Percentiles rank a stretch among this genome's conserved stretches.
Evolutionary conservation across 2,888 invertebrate genomes (phyloP).

Genomic region (Ennomos erosarius): DNA sequence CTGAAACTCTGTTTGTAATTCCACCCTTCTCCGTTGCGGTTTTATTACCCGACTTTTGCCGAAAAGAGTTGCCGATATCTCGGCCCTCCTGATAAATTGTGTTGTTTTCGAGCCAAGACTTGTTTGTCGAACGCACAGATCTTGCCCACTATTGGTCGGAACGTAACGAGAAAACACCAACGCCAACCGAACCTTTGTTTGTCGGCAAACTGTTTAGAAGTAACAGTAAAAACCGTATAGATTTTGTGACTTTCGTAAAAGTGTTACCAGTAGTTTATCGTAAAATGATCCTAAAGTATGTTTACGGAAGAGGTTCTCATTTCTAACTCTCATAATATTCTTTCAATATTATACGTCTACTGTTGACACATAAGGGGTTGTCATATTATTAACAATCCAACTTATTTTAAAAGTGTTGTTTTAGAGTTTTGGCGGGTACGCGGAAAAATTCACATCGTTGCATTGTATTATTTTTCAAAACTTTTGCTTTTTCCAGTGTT

Average conservation of each 20-base stretch:
- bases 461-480: too few species aligned
- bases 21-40: slow-evolving; percentile 51
- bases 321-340: too few species aligned
- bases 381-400: too few species aligned
- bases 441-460: too few species aligned
- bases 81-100: slow-evolving; percentile 80
- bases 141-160: slow-evolving; percentile 40
- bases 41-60: slow-evolving; percentile 66
- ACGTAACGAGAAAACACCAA: slow-evolving; percentile 57
- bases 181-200: slow-evolving; percentile 61
- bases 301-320: too few species aligned
- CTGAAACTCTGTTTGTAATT: slow-evolving; percentile 13
- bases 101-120: slow-evolving; percentile 78
- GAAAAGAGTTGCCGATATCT: slow-evolving; percentile 64
- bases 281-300: slow-evolving; percentile 3
- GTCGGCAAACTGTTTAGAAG: slow-evolving; percentile 50
- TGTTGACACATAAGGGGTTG: too few species aligned
- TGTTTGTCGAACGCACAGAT: slow-evolving; percentile 68
- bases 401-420: too few species aligned
- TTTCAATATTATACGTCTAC: too few species aligned
- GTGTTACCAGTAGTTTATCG: neutral
- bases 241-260: neutral
- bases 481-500: too few species aligned
- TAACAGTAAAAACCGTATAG: slow-evolving; percentile 20
- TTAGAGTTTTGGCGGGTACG: too few species aligned